Conservation (phyloP, 2,888 invertebrate species). For the Trissolcus brochymenae region DNA sequence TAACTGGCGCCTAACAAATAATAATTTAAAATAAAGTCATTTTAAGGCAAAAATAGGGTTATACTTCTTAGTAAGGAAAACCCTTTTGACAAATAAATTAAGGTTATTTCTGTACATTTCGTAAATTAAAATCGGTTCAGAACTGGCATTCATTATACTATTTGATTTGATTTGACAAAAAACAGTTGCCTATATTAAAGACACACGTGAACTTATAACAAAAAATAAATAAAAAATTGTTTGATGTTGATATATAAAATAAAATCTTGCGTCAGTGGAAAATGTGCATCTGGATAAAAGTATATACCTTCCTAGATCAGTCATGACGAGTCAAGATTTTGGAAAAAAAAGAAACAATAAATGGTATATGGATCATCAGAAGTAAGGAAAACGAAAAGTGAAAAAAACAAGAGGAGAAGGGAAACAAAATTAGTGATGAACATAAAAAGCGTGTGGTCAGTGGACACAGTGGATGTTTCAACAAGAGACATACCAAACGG, state of each 20-base stretch:
- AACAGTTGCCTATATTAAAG: too few species aligned
- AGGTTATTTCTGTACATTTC: too few species aligned
- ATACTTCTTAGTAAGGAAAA: too few species aligned
- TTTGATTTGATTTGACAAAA: not conserved
- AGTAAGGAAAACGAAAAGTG: not conserved
- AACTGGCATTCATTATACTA: too few species aligned
- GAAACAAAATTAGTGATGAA: constrained; percentile 43
- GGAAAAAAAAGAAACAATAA: not conserved
- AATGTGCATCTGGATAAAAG: constrained; percentile 1
- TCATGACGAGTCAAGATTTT: constrained; percentile 34
- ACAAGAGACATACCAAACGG: constrained; percentile 70
- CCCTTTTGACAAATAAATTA: too few species aligned
- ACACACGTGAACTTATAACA: too few species aligned
- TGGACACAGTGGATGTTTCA: constrained; percentile 36
- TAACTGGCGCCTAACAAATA: too few species aligned
- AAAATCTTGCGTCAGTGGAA: constrained; percentile 15
- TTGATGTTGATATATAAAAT: not conserved
- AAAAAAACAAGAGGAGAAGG: not conserved
- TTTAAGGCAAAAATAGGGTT: too few species aligned
- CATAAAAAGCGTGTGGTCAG: constrained; percentile 38
- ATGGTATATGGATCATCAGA: not conserved
- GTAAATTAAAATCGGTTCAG: too few species aligned
- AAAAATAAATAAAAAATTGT: not conserved
- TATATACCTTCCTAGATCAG: not conserved
- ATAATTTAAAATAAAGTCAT: too few species aligned